Base-by-base conservation (phyloP, 1,140 invertebrate species). In the Diprion similis region DNA sequence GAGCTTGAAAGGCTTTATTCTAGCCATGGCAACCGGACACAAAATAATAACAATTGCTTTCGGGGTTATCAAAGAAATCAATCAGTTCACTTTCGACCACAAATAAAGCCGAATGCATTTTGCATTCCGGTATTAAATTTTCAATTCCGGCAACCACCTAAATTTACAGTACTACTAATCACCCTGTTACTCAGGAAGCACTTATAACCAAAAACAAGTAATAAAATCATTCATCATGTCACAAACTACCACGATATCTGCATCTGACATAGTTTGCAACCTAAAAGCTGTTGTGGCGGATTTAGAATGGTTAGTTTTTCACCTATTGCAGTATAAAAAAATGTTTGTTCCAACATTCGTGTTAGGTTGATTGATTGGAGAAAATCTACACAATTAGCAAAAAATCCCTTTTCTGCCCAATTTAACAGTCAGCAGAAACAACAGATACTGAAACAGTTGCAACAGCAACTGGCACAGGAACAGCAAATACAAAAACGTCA, bases 241-340 rank as follows among this genome's bases (percentile, higher is more conserved):
- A 59, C 6, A 59, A 59, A 59, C 51, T 17, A 0, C 51, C 11
- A 59, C 51, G 51, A 17, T 59, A 59, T 59, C 51, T 15, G 51
- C 51, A 17, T 59, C 59, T 8, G 70, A 73, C 11, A 37, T 73
- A 47, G 78, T 82, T 72, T 81, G 78, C 19, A 69, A 66, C 67
- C 72, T 81, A 59, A 80, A 79, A 78, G 70, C 80, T 65, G 76
- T 76, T 66, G 67, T 72, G 46, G 74, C 68, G 4, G 76, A 71
- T 74, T 73, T 80, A 71, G 78, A 80, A 80, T 78, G 81, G 81
- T 82, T 76, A 75, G 78, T 77, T 37, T 37, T 37, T 3, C 24
- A 6, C 24, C 24, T 6, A 37, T 1, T 37, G 6, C 24, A 37
- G 24, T 72, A 72, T 67, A 18, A 70, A 59, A 15, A 67, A 74